Evolutionary conservation across 2,888 invertebrate genomes (phyloP).

Genomic region (Agrochola litura): DNA sequence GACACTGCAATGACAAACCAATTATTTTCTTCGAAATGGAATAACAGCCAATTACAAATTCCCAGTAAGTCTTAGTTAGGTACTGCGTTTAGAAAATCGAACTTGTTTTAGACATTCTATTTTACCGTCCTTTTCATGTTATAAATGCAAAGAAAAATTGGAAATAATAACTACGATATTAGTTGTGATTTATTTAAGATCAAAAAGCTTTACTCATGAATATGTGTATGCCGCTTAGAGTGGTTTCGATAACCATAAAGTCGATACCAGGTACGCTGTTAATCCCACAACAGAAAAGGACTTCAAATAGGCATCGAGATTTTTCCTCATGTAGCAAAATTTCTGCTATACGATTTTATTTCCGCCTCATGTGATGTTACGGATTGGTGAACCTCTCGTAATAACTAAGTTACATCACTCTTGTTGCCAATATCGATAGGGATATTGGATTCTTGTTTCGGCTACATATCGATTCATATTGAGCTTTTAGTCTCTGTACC

Average conservation of each 20-base stretch:
- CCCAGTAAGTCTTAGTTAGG: not conserved
- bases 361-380: conserved; percentile 71
- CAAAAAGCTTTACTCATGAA: not conserved
- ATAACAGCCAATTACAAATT: not conserved
- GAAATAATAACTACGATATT: not conserved
- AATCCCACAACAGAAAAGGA: conserved; percentile 32
- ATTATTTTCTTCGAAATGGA: not conserved
- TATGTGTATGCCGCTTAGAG: not conserved
- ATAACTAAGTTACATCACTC: conserved; percentile 72
- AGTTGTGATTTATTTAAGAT: not conserved
- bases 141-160: not conserved
- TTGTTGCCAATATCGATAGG: conserved; percentile 70
- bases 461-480: conserved; percentile 31
- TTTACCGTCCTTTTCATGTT: not conserved
- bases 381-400: conserved; percentile 66
- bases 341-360: conserved; percentile 74
- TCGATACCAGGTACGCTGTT: conserved; percentile 8
- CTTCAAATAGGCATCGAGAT: conserved; percentile 45
- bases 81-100: not conserved
- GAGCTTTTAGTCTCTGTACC: not conserved
- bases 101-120: not conserved
- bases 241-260: not conserved
- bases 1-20: no score
- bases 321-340: conserved; percentile 71
- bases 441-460: conserved; percentile 69